These are phyloP conservation scores for Intoshia linei DNA, from an alignment of 1,140 invertebrate species.

Conservation along the genomic window DNA sequence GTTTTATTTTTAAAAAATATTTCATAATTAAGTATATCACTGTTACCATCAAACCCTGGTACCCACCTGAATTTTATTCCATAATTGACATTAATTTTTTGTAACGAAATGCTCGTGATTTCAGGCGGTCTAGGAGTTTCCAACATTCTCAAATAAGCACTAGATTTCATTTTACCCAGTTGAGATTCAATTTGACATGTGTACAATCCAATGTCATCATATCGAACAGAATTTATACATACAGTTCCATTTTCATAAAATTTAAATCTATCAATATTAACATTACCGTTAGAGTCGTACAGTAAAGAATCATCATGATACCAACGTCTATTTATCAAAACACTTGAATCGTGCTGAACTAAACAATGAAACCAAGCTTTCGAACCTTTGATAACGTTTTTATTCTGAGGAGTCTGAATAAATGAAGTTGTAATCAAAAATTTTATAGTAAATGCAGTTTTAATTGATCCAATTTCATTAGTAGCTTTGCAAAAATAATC, in stretches of 20 bases:
- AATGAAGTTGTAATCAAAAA: neutral
- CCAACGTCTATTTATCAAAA: constrained; percentile 4
- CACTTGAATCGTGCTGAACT: constrained; percentile 40
- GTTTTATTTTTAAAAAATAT: neutral
- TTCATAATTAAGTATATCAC: constrained; percentile 21
- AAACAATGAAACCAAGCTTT: constrained; percentile 61
- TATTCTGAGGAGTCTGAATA: constrained; percentile 38
- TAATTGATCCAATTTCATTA: constrained; percentile 50
- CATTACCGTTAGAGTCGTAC: neutral
- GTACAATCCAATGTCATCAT: constrained; percentile 25
- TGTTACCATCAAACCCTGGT: constrained; percentile 76
- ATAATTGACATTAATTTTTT: constrained; percentile 20
- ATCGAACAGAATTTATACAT: constrained; percentile 21
- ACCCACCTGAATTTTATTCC: constrained; percentile 63
- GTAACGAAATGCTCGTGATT: constrained; percentile 44
- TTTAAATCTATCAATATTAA: neutral
- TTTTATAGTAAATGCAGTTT: constrained; percentile 24
- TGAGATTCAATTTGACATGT: constrained; percentile 37
- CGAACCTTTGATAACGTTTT: constrained; percentile 48
- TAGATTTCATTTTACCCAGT: constrained; percentile 57
- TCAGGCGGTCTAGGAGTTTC: constrained; percentile 33
- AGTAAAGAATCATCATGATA: constrained; percentile 4
- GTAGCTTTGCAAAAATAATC: constrained; percentile 51
- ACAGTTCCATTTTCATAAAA: constrained; percentile 22
- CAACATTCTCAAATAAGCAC: constrained; percentile 26